Percentiles rank a stretch among this genome's conserved stretches.
phyloP scores from a whole-genome alignment of 2,888 invertebrate species.

The Calliopum simillimum region DNA sequence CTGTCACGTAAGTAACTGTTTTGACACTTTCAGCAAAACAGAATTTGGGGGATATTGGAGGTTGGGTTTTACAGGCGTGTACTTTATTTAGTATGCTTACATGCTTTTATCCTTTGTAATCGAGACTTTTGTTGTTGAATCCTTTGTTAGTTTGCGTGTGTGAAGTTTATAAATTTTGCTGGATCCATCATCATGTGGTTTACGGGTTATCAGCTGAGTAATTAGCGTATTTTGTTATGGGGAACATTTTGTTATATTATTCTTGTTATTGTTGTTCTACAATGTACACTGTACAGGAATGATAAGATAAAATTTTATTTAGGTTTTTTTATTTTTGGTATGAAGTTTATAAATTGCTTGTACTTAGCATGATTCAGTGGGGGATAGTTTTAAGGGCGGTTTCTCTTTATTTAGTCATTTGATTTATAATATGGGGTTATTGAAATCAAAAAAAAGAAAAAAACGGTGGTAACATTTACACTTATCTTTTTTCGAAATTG shows the following conservation, averaged over 20 bases:
- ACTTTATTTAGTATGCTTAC: slow-evolving; percentile 7
- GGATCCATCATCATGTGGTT: slow-evolving; percentile 19
- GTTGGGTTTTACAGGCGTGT: slow-evolving; percentile 1
- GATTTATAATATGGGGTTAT: no score
- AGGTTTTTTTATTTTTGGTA: no score
- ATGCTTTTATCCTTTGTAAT: slow-evolving; percentile 1
- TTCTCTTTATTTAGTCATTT: no score
- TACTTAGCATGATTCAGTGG: no score
- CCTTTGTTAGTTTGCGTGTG: slow-evolving; percentile 13
- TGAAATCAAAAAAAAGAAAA: no score
- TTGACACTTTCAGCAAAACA: not conserved
- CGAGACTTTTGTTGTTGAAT: slow-evolving; percentile 5
- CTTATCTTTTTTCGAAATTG: no score
- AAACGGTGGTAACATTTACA: no score
- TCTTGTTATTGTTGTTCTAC: no score
- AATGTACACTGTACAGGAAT: no score
- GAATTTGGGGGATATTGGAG: not conserved
- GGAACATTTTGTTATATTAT: not conserved
- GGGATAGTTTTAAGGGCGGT: no score
- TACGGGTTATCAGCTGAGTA: slow-evolving; percentile 16
- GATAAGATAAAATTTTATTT: no score
- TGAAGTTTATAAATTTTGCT: slow-evolving; percentile 25
- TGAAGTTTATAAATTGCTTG: no score
- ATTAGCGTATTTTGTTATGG: slow-evolving; percentile 17
- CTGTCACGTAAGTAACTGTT: slow-evolving; percentile 1